Base-by-base conservation (phyloP, 30 jellyfish, hydroid and myxozoan genomes). In the Chrysaora quinquecirrha region DNA sequence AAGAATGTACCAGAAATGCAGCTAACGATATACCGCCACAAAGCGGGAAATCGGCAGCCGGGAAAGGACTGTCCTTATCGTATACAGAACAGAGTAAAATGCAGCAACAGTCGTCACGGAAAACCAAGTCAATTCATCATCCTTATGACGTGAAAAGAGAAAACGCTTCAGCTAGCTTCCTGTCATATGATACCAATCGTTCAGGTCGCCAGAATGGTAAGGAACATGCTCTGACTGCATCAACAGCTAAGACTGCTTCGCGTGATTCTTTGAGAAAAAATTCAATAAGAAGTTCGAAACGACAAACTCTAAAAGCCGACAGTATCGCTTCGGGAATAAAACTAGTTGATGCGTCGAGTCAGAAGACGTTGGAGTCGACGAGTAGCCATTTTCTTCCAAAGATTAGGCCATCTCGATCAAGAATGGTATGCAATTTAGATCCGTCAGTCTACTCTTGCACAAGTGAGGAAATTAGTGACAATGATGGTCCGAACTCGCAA, bases 401-500 rank as follows among this genome's bases (percentile, higher is more conserved):
- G 14, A 73, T 82, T 18, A 52, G 85, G 52, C 85, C 71, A 16
- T 82, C 92, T 21, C 52, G 62, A 12, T 82, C 92, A 25, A 64
- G 92, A 24, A 48, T 70, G 68, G 24, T 82, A 0, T 82, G 92
- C 67, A 24, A 1, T 10, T 35, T 82, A 2, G 83, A 68, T 65
- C 80, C 85, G 11, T 54, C 92, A 1, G 33, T 70, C 14, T 33
- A 52, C 69, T 69, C 86, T 12, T 32, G 54, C 56, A 33, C 24
- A 28, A 16, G 64, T 9, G 92, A 70, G 0, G 80, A 31, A 32
- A 61, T 48, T 30, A 48, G 32, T 31, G 48, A 66, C 63, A 34
- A 21, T n/a, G 79, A 16, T 14, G 19, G 85, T 20, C 66, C 54
- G 64, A 62, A 70, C 12, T 82, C 92, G 11, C 46, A 35, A 25